A percentile compares a stretch with the other conserved stretches of the same genome.
phyloP scores from a whole-genome alignment of 2,113 vertebrate species.

The Epinephelus cyanopodus region DNA sequence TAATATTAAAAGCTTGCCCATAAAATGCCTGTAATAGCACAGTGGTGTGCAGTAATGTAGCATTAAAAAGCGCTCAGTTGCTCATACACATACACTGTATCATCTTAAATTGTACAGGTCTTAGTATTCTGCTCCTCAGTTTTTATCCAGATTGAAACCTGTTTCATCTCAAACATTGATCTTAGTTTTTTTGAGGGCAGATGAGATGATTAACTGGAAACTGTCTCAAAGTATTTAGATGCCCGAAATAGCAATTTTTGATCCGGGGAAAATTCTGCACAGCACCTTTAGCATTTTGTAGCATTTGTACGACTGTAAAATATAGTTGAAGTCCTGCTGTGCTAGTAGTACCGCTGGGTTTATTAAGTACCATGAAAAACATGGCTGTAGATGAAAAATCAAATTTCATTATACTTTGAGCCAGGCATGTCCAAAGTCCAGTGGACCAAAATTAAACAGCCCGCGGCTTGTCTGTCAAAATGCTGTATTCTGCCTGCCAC shows the following conservation, averaged over 20 bases:
- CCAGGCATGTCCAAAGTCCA: neutral
- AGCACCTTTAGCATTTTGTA: neutral
- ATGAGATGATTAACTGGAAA: conserved; percentile 35
- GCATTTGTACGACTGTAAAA: neutral
- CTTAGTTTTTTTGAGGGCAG: conserved; percentile 6
- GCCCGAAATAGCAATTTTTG: neutral
- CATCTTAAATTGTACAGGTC: neutral
- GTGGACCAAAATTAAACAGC: too few relatives aligned
- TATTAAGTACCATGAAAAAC: neutral
- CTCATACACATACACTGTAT: neutral
- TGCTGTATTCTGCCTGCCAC: too few relatives aligned
- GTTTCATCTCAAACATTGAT: conserved; percentile 39
- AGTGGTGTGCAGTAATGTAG: conserved; percentile 24
- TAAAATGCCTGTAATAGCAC: conserved; percentile 24
- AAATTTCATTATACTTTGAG: neutral
- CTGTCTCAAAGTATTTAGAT: neutral
- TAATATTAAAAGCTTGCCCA: conserved; percentile 47
- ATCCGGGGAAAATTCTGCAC: neutral
- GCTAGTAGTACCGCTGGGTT: neutral
- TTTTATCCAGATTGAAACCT: conserved; percentile 6
- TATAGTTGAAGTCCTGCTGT: neutral
- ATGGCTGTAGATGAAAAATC: neutral
- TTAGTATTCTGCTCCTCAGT: conserved; percentile 9
- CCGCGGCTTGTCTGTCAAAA: too few relatives aligned
- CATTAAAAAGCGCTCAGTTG: conserved; percentile 15